Evolutionary conservation across 2,797 vertebrate species (phyloP), one percentile per base, ranked within the genome.

Genomic region (Thripadectes ignobilis): DNA sequence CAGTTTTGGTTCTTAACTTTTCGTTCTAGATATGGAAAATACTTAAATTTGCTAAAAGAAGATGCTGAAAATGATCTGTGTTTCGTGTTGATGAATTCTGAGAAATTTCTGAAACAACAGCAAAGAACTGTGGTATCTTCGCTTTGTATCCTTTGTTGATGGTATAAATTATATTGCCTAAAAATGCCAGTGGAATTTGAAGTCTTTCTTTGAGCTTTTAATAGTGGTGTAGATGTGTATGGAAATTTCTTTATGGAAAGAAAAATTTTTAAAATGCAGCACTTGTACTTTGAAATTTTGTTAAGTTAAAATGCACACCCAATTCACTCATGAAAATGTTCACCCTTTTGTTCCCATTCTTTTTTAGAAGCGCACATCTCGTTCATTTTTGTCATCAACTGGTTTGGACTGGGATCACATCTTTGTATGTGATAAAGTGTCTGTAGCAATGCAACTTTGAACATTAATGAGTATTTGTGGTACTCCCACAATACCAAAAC

Each of bases 111-210:
- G 87, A 98, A 98, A 75, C 97, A 98, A 14, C 98, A 99, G 86
- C 98, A 97, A 91, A 88, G 95, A 34, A 61, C 92, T n/a, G 43
- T 98, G 24, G 96, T 96, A 9, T 98, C 98, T 88, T 94, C 98
- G 36, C 98, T 99, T 92, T 36, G 97, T 99, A 99, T 99, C 99
- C 98, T 99, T 98, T 97, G 57, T 23, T 22, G 69, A 34, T 85
- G 22, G 12, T 21, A 9, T 62, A 36, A 82, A 23, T 88, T 32
- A 16, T 18, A 32, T 27, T 49, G 27, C 43, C 41, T 54, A 58
- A 48, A 85, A 85, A 38, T 38, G n/a, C 23, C 14, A 36, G 6
- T 69, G 36, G 38, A 90, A 75, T 62, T 73, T 68, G 24, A 80
- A 66, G 24, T 80, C 41, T 39, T 21, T 23, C 4, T 69, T 74